Evolutionary conservation across 2,113 vertebrate genomes (phyloP), one percentile per base, ranked within the genome.

Genomic region (Symphodus melops): DNA sequence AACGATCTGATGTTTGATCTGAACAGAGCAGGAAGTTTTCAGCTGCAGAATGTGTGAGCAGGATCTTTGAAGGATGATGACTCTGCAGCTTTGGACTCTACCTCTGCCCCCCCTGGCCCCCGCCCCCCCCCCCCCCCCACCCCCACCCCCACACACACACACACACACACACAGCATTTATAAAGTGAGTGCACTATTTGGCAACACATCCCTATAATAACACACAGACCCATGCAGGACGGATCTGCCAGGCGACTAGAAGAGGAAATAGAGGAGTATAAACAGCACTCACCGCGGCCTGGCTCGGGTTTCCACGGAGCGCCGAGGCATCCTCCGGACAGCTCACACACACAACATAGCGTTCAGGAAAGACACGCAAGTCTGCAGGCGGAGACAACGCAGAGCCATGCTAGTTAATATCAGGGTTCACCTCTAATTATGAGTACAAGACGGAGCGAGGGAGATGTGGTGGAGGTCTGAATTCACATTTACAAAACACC

Each of bases 301-400:
- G 83, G 85, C 67, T 92, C 81, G 88, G 92, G 86, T 85, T 94
- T 82, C 85, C 68, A 89, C 85, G 90, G 85, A 78, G 76, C 67
- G 86, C 92, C 75, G 65, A 83, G 90, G 80, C 79, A 74, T 85
- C 92, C 83, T 95, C 93, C 70, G 93, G 93, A 80, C 92, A 93
- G 92, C 92, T 96, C 90, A 95, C 94, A 91, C 94, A 97, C 88
- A 98, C 95, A 16, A 98, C 94, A 83, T 95, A 96, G 79, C 94
- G 95, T 42, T 98, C 96, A 51, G 97, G 97, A 92, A 98, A 98
- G 77, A 98, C 88, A 83, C 91, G 91, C 68, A 98, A 89, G 12
- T 96, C 97, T 99, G 83, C 67, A 77, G 68, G 70, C 72, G 72
- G 48, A 86, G 80, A 86, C 89, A 87, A 83, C 86, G 85, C 63